Percentiles rank a stretch among this genome's conserved stretches.
These are phyloP conservation scores for Porites cylindrica DNA, from an alignment of 92 coral and sea anemone genomes.

Conservation along the genomic window DNA sequence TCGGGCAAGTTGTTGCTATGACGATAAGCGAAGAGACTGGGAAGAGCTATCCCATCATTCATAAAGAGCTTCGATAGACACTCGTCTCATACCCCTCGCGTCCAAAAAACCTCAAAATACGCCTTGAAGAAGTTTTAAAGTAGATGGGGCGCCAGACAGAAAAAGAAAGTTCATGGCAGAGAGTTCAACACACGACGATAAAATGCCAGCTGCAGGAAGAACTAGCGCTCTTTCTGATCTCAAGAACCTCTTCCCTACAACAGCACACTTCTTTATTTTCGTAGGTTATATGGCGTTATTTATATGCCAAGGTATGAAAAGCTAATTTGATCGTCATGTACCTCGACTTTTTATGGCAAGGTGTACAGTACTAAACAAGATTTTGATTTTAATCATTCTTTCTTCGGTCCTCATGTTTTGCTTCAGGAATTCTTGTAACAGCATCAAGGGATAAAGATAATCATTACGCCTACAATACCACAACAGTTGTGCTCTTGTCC, in stretches of 20 bases:
- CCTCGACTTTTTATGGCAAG: neutral
- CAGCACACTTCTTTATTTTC: constrained; percentile 86
- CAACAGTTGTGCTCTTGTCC: constrained; percentile 91
- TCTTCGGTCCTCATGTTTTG: neutral
- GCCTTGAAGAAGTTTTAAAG: too few species aligned
- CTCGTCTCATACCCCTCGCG: constrained; percentile 17
- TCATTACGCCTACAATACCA: constrained; percentile 84
- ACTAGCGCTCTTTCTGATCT: constrained; percentile 70
- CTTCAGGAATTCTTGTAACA: constrained; percentile 89
- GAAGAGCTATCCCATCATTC: constrained; percentile 33
- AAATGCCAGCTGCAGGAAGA: constrained; percentile 33
- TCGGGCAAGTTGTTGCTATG: constrained; percentile 18
- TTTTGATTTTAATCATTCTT: neutral
- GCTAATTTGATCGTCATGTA: neutral
- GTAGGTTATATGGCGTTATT: constrained; percentile 90
- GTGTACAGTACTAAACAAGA: neutral
- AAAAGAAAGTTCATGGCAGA: neutral
- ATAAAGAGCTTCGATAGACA: neutral
- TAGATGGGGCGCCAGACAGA: neutral
- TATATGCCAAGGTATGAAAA: constrained; percentile 90
- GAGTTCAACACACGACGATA: neutral
- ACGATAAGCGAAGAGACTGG: neutral
- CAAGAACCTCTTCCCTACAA: constrained; percentile 94
- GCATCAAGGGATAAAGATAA: constrained; percentile 86
- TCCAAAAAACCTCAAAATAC: neutral